A percentile compares a stretch with the other conserved stretches of the same genome.
phyloP scores from a whole-genome alignment of 92 coral and sea anemone species.

The Parazoanthus swiftii region DNA sequence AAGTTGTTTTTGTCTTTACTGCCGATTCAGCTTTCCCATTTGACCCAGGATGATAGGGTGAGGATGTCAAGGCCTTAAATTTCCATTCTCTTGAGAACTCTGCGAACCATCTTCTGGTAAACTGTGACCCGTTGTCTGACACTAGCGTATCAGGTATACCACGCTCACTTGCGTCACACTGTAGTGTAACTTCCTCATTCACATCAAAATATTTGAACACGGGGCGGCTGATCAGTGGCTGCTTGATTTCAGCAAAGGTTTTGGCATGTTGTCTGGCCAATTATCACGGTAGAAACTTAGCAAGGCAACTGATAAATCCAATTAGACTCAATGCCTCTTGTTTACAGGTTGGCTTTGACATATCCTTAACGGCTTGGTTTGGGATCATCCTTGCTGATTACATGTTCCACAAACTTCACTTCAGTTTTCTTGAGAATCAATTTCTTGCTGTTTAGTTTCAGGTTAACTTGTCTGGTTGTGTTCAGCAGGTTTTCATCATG shows the following conservation, averaged over 20 bases:
- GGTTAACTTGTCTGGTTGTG: slow-evolving; percentile 46
- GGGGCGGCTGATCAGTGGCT: slow-evolving; percentile 42
- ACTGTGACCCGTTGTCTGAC: no score
- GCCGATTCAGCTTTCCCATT: no score
- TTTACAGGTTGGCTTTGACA: slow-evolving; percentile 39
- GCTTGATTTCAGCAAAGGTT: slow-evolving; percentile 44
- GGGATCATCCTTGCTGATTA: slow-evolving; percentile 43
- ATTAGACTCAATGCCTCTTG: slow-evolving; percentile 42
- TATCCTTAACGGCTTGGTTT: slow-evolving; percentile 33
- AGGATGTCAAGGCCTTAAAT: no score
- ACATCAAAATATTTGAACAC: slow-evolving; percentile 42
- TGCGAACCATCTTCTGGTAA: no score
- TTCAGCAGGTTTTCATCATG: slow-evolving; percentile 51
- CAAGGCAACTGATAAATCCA: slow-evolving; percentile 49
- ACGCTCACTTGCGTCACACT: background rate
- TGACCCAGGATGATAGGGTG: no score
- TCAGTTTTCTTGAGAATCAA: slow-evolving; percentile 29
- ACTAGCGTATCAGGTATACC: no score
- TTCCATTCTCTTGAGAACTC: no score
- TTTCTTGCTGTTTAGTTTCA: slow-evolving; percentile 40
- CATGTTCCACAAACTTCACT: slow-evolving; percentile 50
- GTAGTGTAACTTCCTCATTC: background rate
- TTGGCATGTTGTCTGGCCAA: slow-evolving; percentile 52
- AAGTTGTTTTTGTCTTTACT: no score
- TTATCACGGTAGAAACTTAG: slow-evolving; percentile 46